A percentile compares a stretch with the other conserved stretches of the same genome.
Evolutionary conservation across 2,797 vertebrate species (phyloP).

Genomic region (Acanthurus tractus): DNA sequence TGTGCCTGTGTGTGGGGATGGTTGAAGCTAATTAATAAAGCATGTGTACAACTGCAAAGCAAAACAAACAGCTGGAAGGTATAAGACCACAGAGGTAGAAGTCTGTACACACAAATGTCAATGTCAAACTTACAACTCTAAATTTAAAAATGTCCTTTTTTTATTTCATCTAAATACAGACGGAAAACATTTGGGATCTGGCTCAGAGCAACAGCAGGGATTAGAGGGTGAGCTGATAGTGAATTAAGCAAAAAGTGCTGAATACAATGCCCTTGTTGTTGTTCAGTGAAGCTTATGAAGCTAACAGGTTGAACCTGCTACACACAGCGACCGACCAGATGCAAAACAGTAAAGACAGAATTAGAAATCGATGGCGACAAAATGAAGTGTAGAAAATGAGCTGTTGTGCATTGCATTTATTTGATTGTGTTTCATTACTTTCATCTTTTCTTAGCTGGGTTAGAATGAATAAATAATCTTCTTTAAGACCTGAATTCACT

Average conservation of each 20-base stretch:
- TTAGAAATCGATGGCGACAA: not conserved
- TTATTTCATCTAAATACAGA: not conserved
- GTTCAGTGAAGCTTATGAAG: slow-evolving; percentile 19
- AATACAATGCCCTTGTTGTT: slow-evolving; percentile 11
- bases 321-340: not conserved
- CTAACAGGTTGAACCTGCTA: slow-evolving; percentile 36
- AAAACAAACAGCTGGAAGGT: slow-evolving; percentile 2
- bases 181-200: not conserved
- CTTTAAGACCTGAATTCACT: not conserved
- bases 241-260: not conserved
- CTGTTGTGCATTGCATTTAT: no score
- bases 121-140: not conserved
- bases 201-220: not conserved
- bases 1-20: no score
- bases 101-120: not conserved
- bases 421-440: no score
- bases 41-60: not conserved
- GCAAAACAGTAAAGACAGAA: not conserved
- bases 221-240: slow-evolving; percentile 1
- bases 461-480: not conserved
- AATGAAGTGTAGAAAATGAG: not conserved
- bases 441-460: not conserved
- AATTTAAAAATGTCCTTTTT: not conserved
- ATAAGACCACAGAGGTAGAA: not conserved
- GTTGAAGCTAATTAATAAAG: not conserved